phyloP scores from a whole-genome alignment of 2,797 vertebrate genomes.

The Phylloscopus collybita region DNA sequence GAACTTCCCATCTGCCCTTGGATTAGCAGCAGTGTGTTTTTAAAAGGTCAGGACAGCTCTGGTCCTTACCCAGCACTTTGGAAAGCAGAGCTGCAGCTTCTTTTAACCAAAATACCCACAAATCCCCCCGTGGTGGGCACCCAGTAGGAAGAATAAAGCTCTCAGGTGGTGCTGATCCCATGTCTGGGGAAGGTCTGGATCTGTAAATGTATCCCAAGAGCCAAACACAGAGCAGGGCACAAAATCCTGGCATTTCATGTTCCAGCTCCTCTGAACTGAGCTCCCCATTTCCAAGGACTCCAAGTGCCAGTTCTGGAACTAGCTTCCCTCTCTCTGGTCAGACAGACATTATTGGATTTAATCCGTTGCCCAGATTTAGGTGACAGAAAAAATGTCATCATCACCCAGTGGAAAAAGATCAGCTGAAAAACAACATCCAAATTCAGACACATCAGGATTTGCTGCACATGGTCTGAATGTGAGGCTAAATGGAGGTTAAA shows the following conservation, averaged over 20 bases:
- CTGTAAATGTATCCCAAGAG: neutral
- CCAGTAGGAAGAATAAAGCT: neutral
- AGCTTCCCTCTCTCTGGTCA: neutral
- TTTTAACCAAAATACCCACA: neutral
- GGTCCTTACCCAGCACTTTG: neutral
- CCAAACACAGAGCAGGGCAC: neutral
- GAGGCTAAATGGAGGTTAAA: constrained; percentile 20
- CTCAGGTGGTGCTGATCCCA: neutral
- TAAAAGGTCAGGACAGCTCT: neutral
- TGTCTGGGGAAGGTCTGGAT: neutral
- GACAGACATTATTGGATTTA: neutral
- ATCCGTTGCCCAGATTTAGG: neutral
- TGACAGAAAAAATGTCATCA: neutral
- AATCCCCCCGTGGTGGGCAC: neutral
- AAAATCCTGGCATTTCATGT: neutral
- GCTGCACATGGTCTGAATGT: neutral
- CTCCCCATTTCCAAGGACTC: neutral
- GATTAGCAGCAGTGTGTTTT: neutral
- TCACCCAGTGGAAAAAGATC: neutral
- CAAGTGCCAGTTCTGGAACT: neutral
- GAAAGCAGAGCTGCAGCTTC: neutral
- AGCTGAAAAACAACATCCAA: neutral
- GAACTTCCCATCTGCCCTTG: neutral
- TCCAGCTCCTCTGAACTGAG: neutral
- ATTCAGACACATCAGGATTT: neutral